These are phyloP conservation scores for Lutraria rhynchaena DNA, from an alignment of 1,140 invertebrate genomes.

Conservation along the genomic window DNA sequence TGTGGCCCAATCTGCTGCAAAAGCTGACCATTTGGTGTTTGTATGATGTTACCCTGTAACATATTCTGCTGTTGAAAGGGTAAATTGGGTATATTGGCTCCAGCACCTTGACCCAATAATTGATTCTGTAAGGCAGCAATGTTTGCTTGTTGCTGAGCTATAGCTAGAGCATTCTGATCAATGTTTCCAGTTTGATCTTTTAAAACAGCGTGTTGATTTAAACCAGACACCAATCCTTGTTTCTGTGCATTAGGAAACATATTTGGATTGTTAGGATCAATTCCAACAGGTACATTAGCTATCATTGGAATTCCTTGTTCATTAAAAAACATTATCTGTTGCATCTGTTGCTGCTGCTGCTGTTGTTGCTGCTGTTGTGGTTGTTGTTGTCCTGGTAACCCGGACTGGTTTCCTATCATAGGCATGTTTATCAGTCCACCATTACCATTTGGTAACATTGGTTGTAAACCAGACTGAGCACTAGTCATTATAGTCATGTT, in stretches of 20 bases:
- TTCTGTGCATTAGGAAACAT: conserved; percentile 59
- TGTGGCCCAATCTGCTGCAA: conserved; percentile 55
- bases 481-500: conserved; percentile 67
- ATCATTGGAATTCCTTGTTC: conserved; percentile 76
- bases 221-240: conserved; percentile 30
- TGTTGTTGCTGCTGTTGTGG: conserved; percentile 65
- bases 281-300: conserved; percentile 67
- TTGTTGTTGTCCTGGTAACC: conserved; percentile 45
- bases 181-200: conserved; percentile 55
- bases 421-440: conserved; percentile 64
- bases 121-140: conserved; percentile 52
- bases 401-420: conserved; percentile 60
- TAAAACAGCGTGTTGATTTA: conserved; percentile 21
- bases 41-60: conserved; percentile 46
- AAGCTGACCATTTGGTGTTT: conserved; percentile 46
- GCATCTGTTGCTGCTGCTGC: conserved; percentile 54
- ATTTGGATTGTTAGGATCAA: conserved; percentile 57
- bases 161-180: conserved; percentile 59
- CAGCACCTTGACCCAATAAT: conserved; percentile 38
- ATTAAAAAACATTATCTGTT: conserved; percentile 77
- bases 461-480: conserved; percentile 54
- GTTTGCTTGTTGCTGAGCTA: conserved; percentile 61
- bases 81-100: conserved; percentile 41
- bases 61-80: conserved; percentile 46
- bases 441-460: conserved; percentile 53